Percentiles rank a stretch among this genome's conserved stretches.
Conservation (phyloP, 1,140 invertebrate genomes). For the Brachionus koreanus region DNA sequence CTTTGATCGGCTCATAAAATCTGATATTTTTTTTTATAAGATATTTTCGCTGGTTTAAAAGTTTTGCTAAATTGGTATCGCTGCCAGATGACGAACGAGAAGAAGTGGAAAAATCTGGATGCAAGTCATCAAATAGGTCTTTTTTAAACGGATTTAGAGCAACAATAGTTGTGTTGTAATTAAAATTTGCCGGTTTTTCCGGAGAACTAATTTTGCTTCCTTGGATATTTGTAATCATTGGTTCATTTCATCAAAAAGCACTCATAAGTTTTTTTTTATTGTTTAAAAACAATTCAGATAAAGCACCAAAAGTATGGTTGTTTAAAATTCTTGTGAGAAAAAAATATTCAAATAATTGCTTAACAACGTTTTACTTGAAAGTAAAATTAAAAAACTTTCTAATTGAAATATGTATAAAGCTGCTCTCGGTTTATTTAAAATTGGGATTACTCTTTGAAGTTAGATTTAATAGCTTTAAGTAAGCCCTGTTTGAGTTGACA, state of each 20-base stretch:
- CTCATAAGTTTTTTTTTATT: not conserved
- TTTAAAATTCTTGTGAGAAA: slow-evolving; percentile 3
- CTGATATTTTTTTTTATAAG: slow-evolving; percentile 27
- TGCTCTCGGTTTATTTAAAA: slow-evolving; percentile 12
- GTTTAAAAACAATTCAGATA: not conserved
- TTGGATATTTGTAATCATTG: slow-evolving; percentile 21
- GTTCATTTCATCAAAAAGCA: not conserved
- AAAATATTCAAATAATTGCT: slow-evolving; percentile 1
- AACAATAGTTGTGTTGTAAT: slow-evolving; percentile 28
- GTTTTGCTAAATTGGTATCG: not conserved
- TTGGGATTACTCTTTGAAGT: not conserved
- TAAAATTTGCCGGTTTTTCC: slow-evolving; percentile 27
- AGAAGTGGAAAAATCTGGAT: slow-evolving; percentile 13
- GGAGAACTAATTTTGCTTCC: slow-evolving; percentile 23
- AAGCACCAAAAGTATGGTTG: not conserved
- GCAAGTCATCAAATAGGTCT: not conserved
- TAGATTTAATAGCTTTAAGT: slow-evolving; percentile 17
- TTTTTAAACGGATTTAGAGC: slow-evolving; percentile 38
- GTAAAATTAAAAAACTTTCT: not conserved
- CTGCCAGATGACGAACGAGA: slow-evolving; percentile 4
- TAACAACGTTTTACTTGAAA: slow-evolving; percentile 23
- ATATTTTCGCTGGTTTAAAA: slow-evolving; percentile 13
- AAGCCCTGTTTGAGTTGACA: slow-evolving; percentile 7
- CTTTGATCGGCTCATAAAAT: slow-evolving; percentile 26
- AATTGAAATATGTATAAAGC: not conserved